phyloP scores from a whole-genome alignment of 2,797 vertebrate species.

The Cyclopterus lumpus region DNA sequence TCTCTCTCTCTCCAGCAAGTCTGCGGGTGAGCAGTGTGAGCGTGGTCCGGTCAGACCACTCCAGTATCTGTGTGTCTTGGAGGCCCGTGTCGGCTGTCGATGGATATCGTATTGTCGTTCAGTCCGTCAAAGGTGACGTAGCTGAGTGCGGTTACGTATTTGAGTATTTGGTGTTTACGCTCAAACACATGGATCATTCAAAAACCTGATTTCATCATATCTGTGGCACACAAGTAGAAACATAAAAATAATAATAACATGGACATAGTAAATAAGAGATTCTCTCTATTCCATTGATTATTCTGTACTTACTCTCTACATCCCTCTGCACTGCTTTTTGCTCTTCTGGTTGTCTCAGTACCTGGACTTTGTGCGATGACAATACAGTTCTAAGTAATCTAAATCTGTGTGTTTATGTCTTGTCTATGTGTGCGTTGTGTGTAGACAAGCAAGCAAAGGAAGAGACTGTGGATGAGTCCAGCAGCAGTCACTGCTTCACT shows the following conservation, averaged over 20 bases:
- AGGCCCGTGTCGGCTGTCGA: conserved; percentile 78
- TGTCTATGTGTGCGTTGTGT: conserved; percentile 19
- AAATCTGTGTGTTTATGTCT: not conserved
- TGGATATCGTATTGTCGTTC: conserved; percentile 81
- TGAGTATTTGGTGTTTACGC: too few species aligned
- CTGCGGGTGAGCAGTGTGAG: conserved; percentile 85
- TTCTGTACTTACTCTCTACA: not conserved
- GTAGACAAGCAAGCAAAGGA: conserved; percentile 80
- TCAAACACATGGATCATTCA: too few species aligned
- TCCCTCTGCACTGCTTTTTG: not conserved
- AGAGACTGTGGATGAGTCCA: conserved; percentile 69
- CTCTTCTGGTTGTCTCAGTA: not conserved
- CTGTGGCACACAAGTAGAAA: too few species aligned
- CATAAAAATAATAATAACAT: too few species aligned
- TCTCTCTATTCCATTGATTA: not conserved
- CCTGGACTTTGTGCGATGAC: not conserved
- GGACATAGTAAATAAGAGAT: not conserved
- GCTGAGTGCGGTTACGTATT: not conserved
- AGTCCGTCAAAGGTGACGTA: conserved; percentile 82
- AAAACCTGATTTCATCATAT: not conserved
- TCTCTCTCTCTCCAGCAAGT: conserved; percentile 73
- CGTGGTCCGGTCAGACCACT: conserved; percentile 83
- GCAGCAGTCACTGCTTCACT: conserved; percentile 84
- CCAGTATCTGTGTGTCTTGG: conserved; percentile 86
- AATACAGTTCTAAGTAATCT: not conserved